Evolutionary conservation across 2,888 invertebrate species (phyloP).

Genomic region (Amblyjoppa fuscipennis): DNA sequence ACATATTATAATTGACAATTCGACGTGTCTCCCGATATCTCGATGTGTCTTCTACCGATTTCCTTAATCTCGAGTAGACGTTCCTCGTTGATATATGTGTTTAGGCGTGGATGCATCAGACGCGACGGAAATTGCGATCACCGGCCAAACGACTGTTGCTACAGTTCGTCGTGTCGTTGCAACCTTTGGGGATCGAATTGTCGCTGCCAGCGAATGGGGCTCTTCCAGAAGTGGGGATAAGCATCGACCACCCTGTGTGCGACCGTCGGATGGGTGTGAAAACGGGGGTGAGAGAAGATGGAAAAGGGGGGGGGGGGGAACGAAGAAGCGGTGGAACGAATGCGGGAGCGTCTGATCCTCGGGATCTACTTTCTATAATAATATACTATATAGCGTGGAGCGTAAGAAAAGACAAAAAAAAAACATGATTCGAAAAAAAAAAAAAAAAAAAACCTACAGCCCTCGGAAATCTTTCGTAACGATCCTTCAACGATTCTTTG

Average conservation of each 20-base stretch:
- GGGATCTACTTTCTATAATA: conserved; percentile 24
- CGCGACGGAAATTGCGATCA: conserved; percentile 95
- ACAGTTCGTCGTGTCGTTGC: conserved; percentile 94
- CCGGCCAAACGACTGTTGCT: conserved; percentile 94
- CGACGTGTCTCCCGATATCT: conserved; percentile 71
- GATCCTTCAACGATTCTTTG: neutral
- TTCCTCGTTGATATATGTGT: conserved; percentile 93
- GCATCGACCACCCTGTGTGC: conserved; percentile 77
- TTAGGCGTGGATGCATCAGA: conserved; percentile 93
- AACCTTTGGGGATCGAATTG: conserved; percentile 96
- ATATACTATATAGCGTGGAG: conserved; percentile 25
- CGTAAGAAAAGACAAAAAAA: neutral
- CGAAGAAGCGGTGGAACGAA: conserved; percentile 8
- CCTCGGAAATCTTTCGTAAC: neutral
- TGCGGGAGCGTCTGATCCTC: conserved; percentile 22
- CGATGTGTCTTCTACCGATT: conserved; percentile 77
- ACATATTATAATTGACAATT: conserved; percentile 1
- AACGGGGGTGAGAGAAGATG: conserved; percentile 12
- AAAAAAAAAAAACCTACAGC: conserved; percentile 6
- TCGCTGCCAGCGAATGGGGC: conserved; percentile 94
- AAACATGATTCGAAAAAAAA: neutral
- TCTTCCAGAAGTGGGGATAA: conserved; percentile 95
- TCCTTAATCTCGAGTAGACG: conserved; percentile 88
- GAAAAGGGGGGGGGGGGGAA: neutral
- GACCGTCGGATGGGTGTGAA: conserved; percentile 4